Conservation (phyloP, 2,888 invertebrate genomes). For the Sinohyriopsis cumingii region DNA sequence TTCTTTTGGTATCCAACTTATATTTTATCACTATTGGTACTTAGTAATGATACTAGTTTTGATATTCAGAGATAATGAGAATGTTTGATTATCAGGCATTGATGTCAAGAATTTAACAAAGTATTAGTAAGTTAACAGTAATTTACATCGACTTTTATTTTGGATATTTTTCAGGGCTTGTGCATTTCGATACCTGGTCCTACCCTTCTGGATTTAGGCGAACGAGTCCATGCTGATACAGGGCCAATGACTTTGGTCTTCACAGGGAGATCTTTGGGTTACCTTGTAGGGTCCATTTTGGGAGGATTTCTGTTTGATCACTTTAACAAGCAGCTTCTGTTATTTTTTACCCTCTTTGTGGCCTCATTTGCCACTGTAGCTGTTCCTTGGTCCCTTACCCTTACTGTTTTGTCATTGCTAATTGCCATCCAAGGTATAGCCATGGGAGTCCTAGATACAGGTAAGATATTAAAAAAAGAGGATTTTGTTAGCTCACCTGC, state of each 20-base stretch:
- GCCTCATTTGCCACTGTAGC: conserved; percentile 70
- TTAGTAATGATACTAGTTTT: no score
- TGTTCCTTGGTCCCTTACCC: conserved; percentile 70
- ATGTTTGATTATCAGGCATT: no score
- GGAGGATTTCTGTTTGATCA: conserved; percentile 69
- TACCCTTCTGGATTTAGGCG: conserved; percentile 70
- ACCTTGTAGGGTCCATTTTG: conserved; percentile 71
- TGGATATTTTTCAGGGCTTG: conserved; percentile 67
- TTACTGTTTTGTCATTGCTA: conserved; percentile 64
- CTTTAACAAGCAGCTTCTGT: conserved; percentile 69
- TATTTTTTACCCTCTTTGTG: conserved; percentile 69
- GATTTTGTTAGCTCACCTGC: neutral
- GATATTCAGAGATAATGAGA: no score
- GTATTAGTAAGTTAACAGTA: no score
- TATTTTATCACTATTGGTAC: no score
- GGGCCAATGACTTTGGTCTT: conserved; percentile 69
- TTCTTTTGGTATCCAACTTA: no score
- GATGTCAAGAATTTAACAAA: no score
- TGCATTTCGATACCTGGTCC: conserved; percentile 73
- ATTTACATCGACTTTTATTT: neutral
- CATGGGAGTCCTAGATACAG: conserved; percentile 71
- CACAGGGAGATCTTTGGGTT: conserved; percentile 71
- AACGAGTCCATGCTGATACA: conserved; percentile 61
- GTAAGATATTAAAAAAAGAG: conserved; percentile 28
- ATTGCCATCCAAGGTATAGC: conserved; percentile 70